A percentile compares a stretch with the other conserved stretches of the same genome.
These are phyloP conservation scores for Budorcas taxicolor DNA, from an alignment of 2,113 vertebrate genomes.

Conservation along the genomic window DNA sequence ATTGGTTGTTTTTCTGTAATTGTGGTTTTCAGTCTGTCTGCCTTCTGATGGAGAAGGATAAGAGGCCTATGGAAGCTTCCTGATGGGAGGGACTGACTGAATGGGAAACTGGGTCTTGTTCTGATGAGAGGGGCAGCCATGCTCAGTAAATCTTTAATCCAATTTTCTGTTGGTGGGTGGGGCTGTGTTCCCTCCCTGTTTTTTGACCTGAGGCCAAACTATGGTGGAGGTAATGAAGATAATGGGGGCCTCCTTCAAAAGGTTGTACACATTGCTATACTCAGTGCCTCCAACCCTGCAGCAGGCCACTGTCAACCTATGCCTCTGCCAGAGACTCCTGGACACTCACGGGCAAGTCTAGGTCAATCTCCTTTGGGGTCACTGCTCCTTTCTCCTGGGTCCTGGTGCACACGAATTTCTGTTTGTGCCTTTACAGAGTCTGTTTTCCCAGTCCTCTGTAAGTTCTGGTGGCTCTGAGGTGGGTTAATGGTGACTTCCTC, in stretches of 20 bases:
- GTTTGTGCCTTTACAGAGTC: neutral
- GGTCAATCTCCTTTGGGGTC: neutral
- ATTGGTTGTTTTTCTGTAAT: neutral
- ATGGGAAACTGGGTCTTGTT: neutral
- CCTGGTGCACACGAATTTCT: neutral
- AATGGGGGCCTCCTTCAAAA: neutral
- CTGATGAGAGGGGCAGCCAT: neutral
- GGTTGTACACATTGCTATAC: neutral
- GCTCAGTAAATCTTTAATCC: neutral
- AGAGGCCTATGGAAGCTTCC: neutral
- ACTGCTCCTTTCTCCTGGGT: neutral
- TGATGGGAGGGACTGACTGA: neutral
- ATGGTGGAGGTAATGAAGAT: neutral
- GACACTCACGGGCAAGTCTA: neutral
- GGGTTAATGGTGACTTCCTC: neutral
- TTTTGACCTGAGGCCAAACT: neutral
- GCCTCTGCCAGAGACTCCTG: neutral
- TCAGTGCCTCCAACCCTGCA: neutral
- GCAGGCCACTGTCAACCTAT: accelerated
- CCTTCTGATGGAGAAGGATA: neutral
- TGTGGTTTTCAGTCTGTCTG: neutral
- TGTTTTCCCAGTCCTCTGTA: neutral
- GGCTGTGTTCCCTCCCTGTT: neutral
- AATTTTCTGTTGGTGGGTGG: neutral
- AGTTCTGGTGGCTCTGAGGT: neutral